Evolutionary conservation across 2,888 invertebrate genomes (phyloP).

Genomic region (Mactromeris polynyma): DNA sequence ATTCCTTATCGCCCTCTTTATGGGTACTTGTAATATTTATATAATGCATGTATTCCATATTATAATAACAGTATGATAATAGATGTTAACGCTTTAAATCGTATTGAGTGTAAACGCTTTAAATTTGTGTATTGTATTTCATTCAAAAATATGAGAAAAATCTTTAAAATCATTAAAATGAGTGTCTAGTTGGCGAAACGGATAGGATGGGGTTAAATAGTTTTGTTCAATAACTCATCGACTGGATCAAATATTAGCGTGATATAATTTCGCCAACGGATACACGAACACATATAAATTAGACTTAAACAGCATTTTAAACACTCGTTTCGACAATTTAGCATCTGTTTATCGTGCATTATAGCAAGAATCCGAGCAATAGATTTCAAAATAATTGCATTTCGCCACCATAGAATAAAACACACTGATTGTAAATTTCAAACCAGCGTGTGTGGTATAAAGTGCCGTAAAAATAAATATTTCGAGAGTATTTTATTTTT

Average conservation of each 20-base stretch:
- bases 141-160: too few relatives aligned
- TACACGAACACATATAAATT: conserved; percentile 10
- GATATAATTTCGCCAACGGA: neutral
- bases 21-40: too few relatives aligned
- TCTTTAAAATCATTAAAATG: neutral
- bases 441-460: conserved; percentile 4
- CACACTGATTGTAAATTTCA: conserved; percentile 1
- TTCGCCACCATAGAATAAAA: conserved; percentile 15
- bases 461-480: neutral
- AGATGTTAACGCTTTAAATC: too few relatives aligned
- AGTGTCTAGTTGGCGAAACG: neutral
- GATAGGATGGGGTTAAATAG: neutral
- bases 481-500: neutral
- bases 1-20: too few relatives aligned
- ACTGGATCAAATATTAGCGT: neutral
- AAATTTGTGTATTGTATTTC: too few relatives aligned
- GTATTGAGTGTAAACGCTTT: too few relatives aligned
- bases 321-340: conserved; percentile 23
- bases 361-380: neutral
- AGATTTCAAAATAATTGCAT: conserved; percentile 15
- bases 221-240: conserved; percentile 1
- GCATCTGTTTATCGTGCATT: conserved; percentile 7
- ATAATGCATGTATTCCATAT: too few relatives aligned
- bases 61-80: too few relatives aligned
- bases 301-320: conserved; percentile 16